These are phyloP conservation scores for Nymphalis c-album DNA, from an alignment of 2,888 invertebrate genomes.

Conservation along the genomic window DNA sequence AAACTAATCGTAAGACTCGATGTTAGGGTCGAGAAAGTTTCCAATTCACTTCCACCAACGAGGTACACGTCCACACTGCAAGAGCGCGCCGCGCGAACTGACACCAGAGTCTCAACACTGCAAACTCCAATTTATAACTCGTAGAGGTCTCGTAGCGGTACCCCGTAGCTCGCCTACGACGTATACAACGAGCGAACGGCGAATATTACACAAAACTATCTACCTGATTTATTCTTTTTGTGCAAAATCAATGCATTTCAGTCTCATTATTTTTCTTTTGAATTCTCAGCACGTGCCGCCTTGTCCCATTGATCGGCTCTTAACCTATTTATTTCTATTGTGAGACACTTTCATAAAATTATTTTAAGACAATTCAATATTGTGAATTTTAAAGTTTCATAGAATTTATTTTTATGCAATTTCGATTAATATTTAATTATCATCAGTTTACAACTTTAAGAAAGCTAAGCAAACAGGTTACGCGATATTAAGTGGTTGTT, in stretches of 20 bases:
- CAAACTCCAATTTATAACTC: slow-evolving; percentile 2
- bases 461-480: too few relatives aligned
- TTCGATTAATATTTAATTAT: too few relatives aligned
- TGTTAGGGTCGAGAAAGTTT: slow-evolving; percentile 19
- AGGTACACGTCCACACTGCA: slow-evolving; percentile 23
- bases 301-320: slow-evolving; percentile 3
- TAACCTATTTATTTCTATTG: slow-evolving; percentile 2
- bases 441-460: too few relatives aligned
- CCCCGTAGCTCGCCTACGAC: slow-evolving; percentile 14
- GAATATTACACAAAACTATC: background rate
- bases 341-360: background rate
- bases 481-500: too few relatives aligned
- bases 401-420: background rate
- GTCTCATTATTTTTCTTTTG: slow-evolving; percentile 12
- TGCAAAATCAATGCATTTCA: slow-evolving; percentile 10
- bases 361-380: slow-evolving; percentile 2
- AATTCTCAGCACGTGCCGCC: slow-evolving; percentile 21
- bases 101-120: slow-evolving; percentile 14
- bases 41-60: background rate
- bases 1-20: background rate
- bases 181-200: background rate
- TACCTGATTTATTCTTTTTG: background rate
- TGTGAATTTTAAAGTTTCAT: background rate
- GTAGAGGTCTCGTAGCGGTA: slow-evolving; percentile 22
- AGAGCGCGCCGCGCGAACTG: slow-evolving; percentile 41